phyloP scores from a whole-genome alignment of 2,113 vertebrate species.

The Rallus limicola region DNA sequence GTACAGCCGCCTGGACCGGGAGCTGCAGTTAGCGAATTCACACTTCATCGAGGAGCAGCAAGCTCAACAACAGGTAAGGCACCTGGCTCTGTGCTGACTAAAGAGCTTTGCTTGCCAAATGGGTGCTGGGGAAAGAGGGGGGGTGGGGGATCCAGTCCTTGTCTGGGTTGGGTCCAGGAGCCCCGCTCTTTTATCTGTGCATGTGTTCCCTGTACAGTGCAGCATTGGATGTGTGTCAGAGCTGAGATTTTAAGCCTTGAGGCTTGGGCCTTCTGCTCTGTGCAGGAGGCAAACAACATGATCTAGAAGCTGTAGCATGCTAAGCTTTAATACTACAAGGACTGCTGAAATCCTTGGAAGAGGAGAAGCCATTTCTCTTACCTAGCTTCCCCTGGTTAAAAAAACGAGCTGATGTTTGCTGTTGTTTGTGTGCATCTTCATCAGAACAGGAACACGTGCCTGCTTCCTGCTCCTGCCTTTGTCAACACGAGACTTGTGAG shows the following conservation, averaged over 20 bases:
- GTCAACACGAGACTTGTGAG: not conserved
- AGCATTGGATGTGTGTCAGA: not conserved
- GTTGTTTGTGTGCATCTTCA: not conserved
- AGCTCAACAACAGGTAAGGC: constrained; percentile 91
- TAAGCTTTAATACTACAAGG: not conserved
- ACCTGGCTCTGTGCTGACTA: not conserved
- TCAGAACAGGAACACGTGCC: not conserved
- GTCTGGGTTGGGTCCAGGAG: not conserved
- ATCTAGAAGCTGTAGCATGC: not conserved
- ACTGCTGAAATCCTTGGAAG: not conserved
- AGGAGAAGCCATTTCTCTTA: not conserved
- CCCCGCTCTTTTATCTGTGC: not conserved
- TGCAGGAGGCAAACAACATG: not conserved
- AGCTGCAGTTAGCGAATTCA: constrained; percentile 88
- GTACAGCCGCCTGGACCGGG: constrained; percentile 84
- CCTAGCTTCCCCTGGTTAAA: not conserved
- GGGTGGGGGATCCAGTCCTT: not conserved
- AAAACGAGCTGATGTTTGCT: not conserved
- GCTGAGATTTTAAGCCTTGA: not conserved
- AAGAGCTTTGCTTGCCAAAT: not conserved
- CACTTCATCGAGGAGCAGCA: constrained; percentile 95
- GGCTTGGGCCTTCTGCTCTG: not conserved
- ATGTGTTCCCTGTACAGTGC: not conserved
- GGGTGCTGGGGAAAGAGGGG: no score
- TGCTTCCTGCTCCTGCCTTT: constrained; percentile 58